phyloP scores from a whole-genome alignment of 2,113 vertebrate species.

The Galeopterus variegatus region DNA sequence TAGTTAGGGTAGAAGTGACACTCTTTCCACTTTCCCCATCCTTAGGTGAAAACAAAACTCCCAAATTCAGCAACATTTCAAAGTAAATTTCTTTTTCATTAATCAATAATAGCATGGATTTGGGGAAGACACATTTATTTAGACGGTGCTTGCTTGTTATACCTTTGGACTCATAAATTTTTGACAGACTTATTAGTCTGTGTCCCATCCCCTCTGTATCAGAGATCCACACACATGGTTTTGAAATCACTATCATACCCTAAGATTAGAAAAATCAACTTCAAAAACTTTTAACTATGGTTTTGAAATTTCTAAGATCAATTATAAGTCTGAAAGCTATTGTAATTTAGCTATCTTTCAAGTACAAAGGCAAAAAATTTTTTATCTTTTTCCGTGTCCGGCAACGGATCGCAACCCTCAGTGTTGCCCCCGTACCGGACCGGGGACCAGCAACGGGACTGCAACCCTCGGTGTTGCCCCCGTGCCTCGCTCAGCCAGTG shows the following conservation, averaged over 20 bases:
- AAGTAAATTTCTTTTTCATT: background rate
- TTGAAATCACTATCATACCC: slow-evolving; percentile 30
- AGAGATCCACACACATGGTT: background rate
- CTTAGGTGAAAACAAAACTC: background rate
- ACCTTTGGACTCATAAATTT: background rate
- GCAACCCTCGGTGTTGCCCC: too few species aligned
- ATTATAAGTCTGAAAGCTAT: slow-evolving; percentile 9
- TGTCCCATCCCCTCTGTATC: background rate
- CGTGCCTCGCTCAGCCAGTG: too few species aligned
- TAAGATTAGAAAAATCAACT: background rate
- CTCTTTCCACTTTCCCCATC: background rate
- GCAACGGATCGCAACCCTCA: too few species aligned
- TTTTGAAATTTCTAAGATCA: slow-evolving; percentile 50
- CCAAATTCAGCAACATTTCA: slow-evolving; percentile 13
- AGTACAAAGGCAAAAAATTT: slow-evolving; percentile 34
- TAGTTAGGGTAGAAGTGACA: background rate
- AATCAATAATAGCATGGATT: background rate
- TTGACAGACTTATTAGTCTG: background rate
- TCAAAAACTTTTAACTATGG: background rate
- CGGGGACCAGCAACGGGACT: too few species aligned
- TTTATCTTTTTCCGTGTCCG: too few species aligned
- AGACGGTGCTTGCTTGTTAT: background rate
- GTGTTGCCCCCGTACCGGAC: too few species aligned
- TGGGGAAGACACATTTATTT: slow-evolving; percentile 30
- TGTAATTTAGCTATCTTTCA: slow-evolving; percentile 48